A percentile compares a stretch with the other conserved stretches of the same genome.
phyloP scores from a whole-genome alignment of 1,140 invertebrate genomes.

The Hylyphantes graminicola region DNA sequence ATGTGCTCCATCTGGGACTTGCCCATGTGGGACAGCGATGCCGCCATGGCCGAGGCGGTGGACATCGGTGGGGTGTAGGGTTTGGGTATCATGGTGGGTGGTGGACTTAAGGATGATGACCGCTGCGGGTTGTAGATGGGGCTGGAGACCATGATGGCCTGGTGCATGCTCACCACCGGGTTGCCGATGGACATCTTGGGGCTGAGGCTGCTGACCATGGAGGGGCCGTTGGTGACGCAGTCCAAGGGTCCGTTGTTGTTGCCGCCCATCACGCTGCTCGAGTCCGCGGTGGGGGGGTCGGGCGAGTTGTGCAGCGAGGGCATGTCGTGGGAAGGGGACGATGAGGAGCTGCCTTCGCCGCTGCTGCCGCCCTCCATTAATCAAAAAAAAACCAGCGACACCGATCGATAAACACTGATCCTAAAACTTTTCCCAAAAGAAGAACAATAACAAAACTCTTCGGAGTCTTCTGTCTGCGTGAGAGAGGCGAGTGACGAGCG shows the following conservation, averaged over 20 bases:
- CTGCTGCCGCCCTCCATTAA: slow-evolving; percentile 57
- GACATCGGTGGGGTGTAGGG: slow-evolving; percentile 56
- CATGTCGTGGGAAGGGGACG: slow-evolving; percentile 55
- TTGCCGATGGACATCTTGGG: slow-evolving; percentile 21
- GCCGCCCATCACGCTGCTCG: slow-evolving; percentile 53
- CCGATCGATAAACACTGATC: slow-evolving; percentile 1
- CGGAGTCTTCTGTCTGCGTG: not conserved
- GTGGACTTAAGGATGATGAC: slow-evolving; percentile 40
- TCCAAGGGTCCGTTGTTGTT: not conserved
- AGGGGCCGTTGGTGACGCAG: slow-evolving; percentile 27
- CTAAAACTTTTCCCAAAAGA: slow-evolving; percentile 10
- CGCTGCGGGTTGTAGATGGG: slow-evolving; percentile 17
- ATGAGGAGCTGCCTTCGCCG: slow-evolving; percentile 57
- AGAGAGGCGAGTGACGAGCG: slow-evolving; percentile 4
- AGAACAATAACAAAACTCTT: slow-evolving; percentile 17
- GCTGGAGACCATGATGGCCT: slow-evolving; percentile 23
- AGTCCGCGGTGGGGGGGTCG: slow-evolving; percentile 57
- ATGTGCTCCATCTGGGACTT: slow-evolving; percentile 40
- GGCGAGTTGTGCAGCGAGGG: slow-evolving; percentile 34
- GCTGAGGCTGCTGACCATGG: slow-evolving; percentile 19
- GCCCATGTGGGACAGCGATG: not conserved
- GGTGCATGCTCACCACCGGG: slow-evolving; percentile 31
- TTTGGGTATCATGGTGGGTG: slow-evolving; percentile 51
- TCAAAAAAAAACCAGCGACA: not conserved
- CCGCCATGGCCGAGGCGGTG: slow-evolving; percentile 16